phyloP scores from a whole-genome alignment of 2,888 invertebrate genomes.

The Campoplex capitator region DNA sequence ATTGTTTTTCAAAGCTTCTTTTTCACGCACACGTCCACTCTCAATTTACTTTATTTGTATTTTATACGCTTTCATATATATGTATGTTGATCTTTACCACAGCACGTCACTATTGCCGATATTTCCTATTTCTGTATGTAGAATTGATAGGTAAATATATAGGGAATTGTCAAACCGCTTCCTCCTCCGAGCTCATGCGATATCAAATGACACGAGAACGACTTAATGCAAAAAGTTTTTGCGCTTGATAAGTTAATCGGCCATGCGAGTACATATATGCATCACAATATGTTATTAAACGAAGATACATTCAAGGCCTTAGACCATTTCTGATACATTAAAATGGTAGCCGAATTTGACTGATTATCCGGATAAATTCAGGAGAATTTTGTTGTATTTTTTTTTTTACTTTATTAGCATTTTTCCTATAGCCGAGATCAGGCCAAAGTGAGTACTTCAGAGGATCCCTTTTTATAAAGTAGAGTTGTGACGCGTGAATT shows the following conservation, averaged over 20 bases:
- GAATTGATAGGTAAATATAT: neutral
- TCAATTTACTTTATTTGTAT: slow-evolving; percentile 34
- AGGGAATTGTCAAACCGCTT: slow-evolving; percentile 22
- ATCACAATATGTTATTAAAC: neutral
- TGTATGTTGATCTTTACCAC: slow-evolving; percentile 34
- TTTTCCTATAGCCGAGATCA: no score
- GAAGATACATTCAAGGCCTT: neutral
- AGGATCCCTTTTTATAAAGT: no score
- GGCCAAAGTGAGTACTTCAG: no score
- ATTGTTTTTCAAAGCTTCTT: slow-evolving; percentile 53
- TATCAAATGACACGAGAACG: slow-evolving; percentile 43
- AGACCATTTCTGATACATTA: no score
- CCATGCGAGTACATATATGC: neutral
- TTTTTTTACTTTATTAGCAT: no score
- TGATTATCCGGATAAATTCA: no score
- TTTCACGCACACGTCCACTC: slow-evolving; percentile 40
- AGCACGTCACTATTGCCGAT: slow-evolving; percentile 51
- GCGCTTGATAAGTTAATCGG: slow-evolving; percentile 32
- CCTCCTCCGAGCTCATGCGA: slow-evolving; percentile 27
- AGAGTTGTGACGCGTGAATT: no score
- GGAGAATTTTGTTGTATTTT: no score
- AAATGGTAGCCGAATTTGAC: no score
- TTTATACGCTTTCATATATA: neutral
- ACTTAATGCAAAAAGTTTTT: slow-evolving; percentile 16
- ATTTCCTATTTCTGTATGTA: slow-evolving; percentile 43